phyloP scores from a whole-genome alignment of 2,888 invertebrate genomes.

The Corythucha ciliata region DNA sequence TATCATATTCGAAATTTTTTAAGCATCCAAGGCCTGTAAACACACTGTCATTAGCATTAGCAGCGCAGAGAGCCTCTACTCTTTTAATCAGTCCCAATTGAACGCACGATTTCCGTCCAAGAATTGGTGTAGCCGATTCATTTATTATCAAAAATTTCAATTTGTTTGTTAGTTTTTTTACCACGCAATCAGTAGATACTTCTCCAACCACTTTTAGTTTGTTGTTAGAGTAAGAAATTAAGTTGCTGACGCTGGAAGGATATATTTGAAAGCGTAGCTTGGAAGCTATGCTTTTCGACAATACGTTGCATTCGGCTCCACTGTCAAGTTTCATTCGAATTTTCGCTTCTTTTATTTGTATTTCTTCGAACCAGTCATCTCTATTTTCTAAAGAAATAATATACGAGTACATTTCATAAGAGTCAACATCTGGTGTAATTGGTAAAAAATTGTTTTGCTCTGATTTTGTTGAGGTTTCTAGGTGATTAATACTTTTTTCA shows the following conservation, averaged over 20 bases:
- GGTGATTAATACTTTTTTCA: too few species aligned
- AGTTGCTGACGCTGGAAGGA: background rate
- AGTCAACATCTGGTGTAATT: too few species aligned
- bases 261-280: background rate
- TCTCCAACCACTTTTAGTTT: background rate
- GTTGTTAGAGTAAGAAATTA: background rate
- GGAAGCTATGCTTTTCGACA: background rate
- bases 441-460: too few species aligned
- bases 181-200: background rate
- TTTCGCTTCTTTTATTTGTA: background rate
- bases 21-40: background rate
- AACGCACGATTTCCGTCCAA: slow-evolving; percentile 1
- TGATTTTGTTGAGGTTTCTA: too few species aligned
- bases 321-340: background rate
- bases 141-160: slow-evolving; percentile 2
- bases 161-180: background rate
- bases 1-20: background rate
- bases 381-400: slow-evolving; percentile 1
- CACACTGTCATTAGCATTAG: background rate
- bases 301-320: background rate
- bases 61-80: background rate
- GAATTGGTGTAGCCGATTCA: background rate
- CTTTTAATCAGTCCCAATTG: background rate
- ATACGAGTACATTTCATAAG: too few species aligned
- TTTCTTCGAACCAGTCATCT: slow-evolving; percentile 2